Evolutionary conservation across 2,888 invertebrate genomes (phyloP), one percentile per base, ranked within the genome.

Genomic region (Apamea anceps): DNA sequence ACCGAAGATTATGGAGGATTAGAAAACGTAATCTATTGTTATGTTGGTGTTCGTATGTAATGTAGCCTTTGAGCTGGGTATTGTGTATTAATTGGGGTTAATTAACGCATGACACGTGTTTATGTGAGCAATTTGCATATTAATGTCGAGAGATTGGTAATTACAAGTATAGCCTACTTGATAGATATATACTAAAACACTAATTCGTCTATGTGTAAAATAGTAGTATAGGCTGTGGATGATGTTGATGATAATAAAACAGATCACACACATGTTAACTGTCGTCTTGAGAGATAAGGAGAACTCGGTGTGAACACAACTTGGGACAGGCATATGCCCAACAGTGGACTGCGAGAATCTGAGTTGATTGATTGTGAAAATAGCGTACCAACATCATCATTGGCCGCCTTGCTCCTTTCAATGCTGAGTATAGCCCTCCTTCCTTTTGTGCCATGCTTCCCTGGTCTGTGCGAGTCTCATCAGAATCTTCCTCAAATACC

Each of bases 81-180:
- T 73, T 82, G 28, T 80, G 73, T 70, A 70, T 60, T 80, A 70
- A 74, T 80, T 80, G 45, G 32, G 51, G 45, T 82, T 71, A 42
- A 71, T 70, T 85, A 71, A 73, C 37, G 10, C n/a, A 42, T 66
- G 51, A 48, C 54, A 62, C n/a, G 80, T 85, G 72, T 68, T 37
- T 32, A 25, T 28, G 0, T 42, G 18, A 63, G 12, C 45, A 77
- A 81, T 81, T 78, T 78, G 28, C 84, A 78, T 70, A 51, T 42
- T 62, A 57, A 42, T 32, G n/a, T 42, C 37, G 12, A 76, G 13
- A 32, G 32, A 42, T 28, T 62, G 37, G 28, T 48, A 60, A 67
- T 37, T 12, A 54, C 13, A 37, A 28, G 12, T 37, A 8, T 2
- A 79, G n/a, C 15, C 71, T 28, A 25, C 25, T 25, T 21, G 28